These are phyloP conservation scores for Apocrypta bakeri DNA, from an alignment of 1,140 invertebrate genomes.

Conservation along the genomic window DNA sequence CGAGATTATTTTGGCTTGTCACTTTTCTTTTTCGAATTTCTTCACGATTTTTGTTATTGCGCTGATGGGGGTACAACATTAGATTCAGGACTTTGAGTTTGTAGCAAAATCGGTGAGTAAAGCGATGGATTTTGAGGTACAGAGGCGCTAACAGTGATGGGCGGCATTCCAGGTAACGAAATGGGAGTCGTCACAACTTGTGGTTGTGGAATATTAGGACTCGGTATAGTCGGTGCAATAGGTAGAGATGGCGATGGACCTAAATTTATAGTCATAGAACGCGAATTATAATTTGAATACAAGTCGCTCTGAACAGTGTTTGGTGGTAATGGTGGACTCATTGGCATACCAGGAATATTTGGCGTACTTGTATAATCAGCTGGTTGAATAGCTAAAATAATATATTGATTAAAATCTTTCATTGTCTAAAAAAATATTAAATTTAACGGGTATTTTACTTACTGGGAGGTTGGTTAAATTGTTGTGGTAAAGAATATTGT, in stretches of 20 bases:
- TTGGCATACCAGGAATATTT: conserved; percentile 79
- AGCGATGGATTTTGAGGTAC: conserved; percentile 74
- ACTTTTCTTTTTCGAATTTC: conserved; percentile 13
- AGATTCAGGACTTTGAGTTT: conserved; percentile 57
- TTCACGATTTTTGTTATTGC: conserved; percentile 56
- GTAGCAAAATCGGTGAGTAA: conserved; percentile 61
- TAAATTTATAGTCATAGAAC: neutral
- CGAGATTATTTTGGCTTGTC: neutral
- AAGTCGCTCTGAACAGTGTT: neutral
- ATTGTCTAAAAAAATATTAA: neutral
- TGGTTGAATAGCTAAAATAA: conserved; percentile 56
- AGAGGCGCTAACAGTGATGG: conserved; percentile 86
- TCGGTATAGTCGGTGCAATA: conserved; percentile 46
- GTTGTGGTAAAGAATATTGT: conserved; percentile 52
- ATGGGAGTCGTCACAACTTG: conserved; percentile 81
- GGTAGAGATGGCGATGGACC: conserved; percentile 45
- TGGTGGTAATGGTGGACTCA: conserved; percentile 70
- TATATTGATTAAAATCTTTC: conserved; percentile 23
- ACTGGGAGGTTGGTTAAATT: conserved; percentile 59
- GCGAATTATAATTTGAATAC: conserved; percentile 53
- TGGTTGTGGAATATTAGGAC: conserved; percentile 58
- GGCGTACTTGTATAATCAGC: conserved; percentile 65
- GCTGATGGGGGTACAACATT: conserved; percentile 50
- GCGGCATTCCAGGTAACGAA: conserved; percentile 86
- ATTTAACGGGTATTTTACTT: conserved; percentile 48